Conservation (phyloP, 2,113 vertebrate genomes). For the Nothoprocta pentlandii region DNA sequence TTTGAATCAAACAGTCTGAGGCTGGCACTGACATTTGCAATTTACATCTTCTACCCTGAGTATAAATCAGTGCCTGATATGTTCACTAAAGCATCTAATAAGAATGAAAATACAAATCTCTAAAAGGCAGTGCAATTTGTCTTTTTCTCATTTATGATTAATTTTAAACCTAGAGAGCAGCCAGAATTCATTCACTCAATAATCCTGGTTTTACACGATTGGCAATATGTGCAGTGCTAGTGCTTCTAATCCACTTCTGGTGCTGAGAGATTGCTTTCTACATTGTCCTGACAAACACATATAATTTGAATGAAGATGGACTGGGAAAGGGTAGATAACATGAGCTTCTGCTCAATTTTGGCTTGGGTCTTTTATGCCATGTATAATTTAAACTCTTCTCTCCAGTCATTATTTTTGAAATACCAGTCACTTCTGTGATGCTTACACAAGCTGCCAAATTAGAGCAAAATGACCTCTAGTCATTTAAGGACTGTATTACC, state of each 20-base stretch:
- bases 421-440: background rate
- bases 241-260: background rate
- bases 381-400: background rate
- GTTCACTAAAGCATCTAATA: background rate
- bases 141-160: background rate
- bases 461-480: background rate
- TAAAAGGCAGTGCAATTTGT: background rate
- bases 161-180: background rate
- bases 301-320: background rate
- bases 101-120: background rate
- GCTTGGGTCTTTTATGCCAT: background rate
- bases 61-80: background rate
- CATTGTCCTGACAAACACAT: background rate
- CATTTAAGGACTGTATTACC: background rate
- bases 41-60: background rate
- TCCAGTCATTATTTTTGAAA: background rate
- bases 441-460: background rate
- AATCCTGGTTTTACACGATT: background rate
- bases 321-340: background rate
- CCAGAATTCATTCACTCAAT: background rate
- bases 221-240: background rate
- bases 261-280: background rate
- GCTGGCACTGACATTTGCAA: background rate
- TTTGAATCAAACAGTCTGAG: background rate
- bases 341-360: background rate